Evolutionary conservation across 2,797 vertebrate species (phyloP).

Genomic region (Crocodylus rhombifer): DNA sequence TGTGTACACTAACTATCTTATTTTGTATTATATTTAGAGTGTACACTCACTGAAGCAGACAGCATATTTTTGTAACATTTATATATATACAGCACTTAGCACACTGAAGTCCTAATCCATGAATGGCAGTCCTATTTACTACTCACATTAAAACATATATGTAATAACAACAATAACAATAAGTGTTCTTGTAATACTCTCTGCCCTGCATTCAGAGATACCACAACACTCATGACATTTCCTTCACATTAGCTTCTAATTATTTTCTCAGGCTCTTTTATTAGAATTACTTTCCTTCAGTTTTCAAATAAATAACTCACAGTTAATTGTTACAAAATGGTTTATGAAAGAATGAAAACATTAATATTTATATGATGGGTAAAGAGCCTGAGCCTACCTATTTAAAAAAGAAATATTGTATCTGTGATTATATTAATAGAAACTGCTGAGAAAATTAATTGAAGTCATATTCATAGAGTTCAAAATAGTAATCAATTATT

Average conservation of each 20-base stretch:
- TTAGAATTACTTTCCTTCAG: background rate
- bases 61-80: background rate
- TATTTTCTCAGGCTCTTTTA: background rate
- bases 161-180: background rate
- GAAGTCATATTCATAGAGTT: slow-evolving; percentile 4
- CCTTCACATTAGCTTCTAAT: background rate
- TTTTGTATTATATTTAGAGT: background rate
- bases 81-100: background rate
- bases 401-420: slow-evolving; percentile 15
- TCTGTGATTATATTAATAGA: slow-evolving; percentile 48
- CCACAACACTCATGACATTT: background rate
- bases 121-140: background rate
- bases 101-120: background rate
- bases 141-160: background rate
- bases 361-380: slow-evolving; percentile 20
- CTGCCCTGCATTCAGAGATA: background rate
- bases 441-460: slow-evolving; percentile 43
- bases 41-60: too few species aligned
- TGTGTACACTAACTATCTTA: background rate
- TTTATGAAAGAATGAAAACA: slow-evolving; percentile 23
- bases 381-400: background rate
- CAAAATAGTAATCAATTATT: slow-evolving; percentile 53
- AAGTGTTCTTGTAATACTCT: background rate
- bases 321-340: background rate
- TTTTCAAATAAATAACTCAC: background rate